A percentile compares a stretch with the other conserved stretches of the same genome.
Evolutionary conservation across 2,113 vertebrate species (phyloP).

Genomic region (Butastur rufipennis): DNA sequence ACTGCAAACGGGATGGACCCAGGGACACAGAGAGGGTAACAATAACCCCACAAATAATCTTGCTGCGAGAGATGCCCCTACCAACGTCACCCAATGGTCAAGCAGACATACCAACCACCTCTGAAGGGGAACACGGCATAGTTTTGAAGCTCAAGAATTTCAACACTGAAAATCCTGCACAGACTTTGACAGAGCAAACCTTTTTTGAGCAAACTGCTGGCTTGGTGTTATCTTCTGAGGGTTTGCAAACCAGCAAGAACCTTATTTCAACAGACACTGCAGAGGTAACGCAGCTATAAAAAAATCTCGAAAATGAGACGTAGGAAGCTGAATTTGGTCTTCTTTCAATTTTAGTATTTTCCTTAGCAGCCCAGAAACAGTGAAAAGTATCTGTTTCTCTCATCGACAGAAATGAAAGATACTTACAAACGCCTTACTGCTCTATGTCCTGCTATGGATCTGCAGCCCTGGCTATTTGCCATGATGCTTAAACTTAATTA

Average conservation of each 20-base stretch:
- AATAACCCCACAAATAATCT: neutral
- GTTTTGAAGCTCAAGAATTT: neutral
- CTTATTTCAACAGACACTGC: neutral
- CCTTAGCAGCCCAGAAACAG: neutral
- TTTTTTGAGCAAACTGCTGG: neutral
- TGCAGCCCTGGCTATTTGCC: neutral
- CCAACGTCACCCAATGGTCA: neutral
- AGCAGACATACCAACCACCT: neutral
- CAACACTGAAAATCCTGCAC: neutral
- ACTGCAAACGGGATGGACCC: fast-evolving
- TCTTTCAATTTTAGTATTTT: neutral
- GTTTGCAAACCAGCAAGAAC: neutral
- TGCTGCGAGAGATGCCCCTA: too few relatives aligned
- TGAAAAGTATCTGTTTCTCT: neutral
- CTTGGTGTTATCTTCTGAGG: neutral
- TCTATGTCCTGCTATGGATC: fast-evolving
- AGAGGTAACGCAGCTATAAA: neutral
- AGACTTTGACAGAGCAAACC: constrained; percentile 5
- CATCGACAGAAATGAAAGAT: neutral
- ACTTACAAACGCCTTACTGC: neutral
- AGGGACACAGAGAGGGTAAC: neutral
- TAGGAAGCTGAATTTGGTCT: neutral
- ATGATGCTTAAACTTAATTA: fast-evolving
- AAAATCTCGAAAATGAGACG: fast-evolving
- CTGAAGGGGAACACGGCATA: neutral